Conservation (phyloP, 1,140 invertebrate genomes). For the Ephestia elutella region DNA sequence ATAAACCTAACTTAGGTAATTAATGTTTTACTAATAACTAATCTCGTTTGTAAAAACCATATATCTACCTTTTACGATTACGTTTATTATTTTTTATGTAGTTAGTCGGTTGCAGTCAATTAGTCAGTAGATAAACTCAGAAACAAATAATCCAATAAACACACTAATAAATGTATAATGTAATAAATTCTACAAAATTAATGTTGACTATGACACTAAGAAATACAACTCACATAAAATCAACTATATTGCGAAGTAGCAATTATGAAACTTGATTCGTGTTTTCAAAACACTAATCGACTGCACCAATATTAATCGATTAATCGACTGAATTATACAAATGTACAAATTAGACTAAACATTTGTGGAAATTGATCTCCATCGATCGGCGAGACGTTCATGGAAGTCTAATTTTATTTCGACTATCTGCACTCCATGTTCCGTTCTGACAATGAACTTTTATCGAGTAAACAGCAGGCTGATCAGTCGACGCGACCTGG, state of each 20-base stretch:
- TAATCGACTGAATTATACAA: neutral
- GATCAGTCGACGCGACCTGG: conserved; percentile 61
- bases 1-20: too few relatives aligned
- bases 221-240: neutral
- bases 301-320: neutral
- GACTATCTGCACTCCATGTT: conserved; percentile 52
- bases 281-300: neutral
- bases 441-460: conserved; percentile 68
- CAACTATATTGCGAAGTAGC: too few relatives aligned
- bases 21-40: too few relatives aligned
- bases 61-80: too few relatives aligned
- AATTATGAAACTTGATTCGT: neutral
- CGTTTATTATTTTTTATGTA: conserved; percentile 45
- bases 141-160: neutral
- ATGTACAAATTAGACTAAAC: conserved; percentile 1
- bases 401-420: conserved; percentile 65
- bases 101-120: conserved; percentile 21
- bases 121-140: neutral
- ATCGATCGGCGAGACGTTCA: conserved; percentile 33
- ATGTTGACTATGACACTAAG: neutral
- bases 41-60: too few relatives aligned
- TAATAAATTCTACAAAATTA: neutral
- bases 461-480: conserved; percentile 57
- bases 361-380: conserved; percentile 33
- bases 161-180: neutral